Evolutionary conservation across 1,140 invertebrate species (phyloP), one percentile per base, ranked within the genome.

Genomic region (Oedothorax gibbosus): DNA sequence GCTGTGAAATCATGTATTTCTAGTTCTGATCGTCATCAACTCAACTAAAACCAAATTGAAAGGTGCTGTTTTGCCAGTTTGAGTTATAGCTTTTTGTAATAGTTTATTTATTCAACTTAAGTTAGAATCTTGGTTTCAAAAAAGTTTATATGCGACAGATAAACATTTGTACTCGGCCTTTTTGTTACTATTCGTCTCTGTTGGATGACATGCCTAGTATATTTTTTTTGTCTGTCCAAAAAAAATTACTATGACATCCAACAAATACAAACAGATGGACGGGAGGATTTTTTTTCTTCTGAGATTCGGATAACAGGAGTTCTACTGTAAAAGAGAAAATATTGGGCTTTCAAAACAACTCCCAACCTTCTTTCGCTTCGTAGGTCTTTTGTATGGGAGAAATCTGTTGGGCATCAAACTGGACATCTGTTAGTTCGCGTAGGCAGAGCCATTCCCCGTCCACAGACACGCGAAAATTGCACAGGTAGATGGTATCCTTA

Each of bases 361-460:
- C 3, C 21, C 20, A 71, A 80, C 79, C 79, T 82, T 82, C 68
- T 82, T 82, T 82, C 8, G 53, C 49, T 72, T 82, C 79, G 35
- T 82, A 82, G 54, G 79, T 65, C 51, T 54, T 57, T 12, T 56
- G 53, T 10, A n/a, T 15, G 18, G 78, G 78, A 49, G 78, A 21
- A 18, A 35, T 8, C 15, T 35, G 87, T 60, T 88, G 87, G 10
- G 87, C 69, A 77, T 85, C 82, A 50, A 94, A 93, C 89, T 97
- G 96, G 87, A 97, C 95, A 90, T 97, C 96, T 86, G 97, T 95
- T 64, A 99, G 91, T 90, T 98, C 97, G 89, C 97, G 96, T 49
- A 99, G 90, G 90, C 97, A 99, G n/a, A 99, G 92, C 97, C 97
- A 99, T 90, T 99, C 97, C 53, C 97, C 97, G 89, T 99, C 97